Evolutionary conservation across 2,113 vertebrate species (phyloP), one percentile per base, ranked within the genome.

Genomic region (Hydrochoerus hydrochaeris): DNA sequence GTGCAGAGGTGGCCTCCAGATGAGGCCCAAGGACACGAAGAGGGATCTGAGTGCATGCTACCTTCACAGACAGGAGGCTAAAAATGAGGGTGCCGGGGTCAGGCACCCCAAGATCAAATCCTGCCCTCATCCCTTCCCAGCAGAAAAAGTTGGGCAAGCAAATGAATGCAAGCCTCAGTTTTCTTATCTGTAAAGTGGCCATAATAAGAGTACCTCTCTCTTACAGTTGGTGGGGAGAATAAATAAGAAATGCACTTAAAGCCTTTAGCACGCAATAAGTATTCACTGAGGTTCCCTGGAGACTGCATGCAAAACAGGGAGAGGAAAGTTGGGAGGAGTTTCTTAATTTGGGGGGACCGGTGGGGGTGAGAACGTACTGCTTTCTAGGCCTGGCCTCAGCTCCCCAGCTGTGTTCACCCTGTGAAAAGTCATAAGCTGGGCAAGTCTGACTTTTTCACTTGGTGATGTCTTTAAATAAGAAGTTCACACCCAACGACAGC

Each of bases 41-140:
- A 60, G 30, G 78, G 71, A 38, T 32, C n/a, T 2, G 17, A 73
- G 41, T 0, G 1, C 1, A 0, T 1, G 7, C 17, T n/a, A 8
- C 14, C 28, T 52, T 63, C 52, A 65, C 89, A 65, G 30, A 16
- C 35, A 38, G 30, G 52, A 91, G 58, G 65, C n/a, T 60, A 62
- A 44, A 24, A 38, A 62, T 46, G 3, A 6, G 49, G 77, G 57
- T 5, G 0, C 35, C 35, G 38, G 65, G 62, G 13, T 19, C 38
- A 44, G 35, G 44, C 3, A 30, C 13, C 32, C 46, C 71, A 22
- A 3, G 32, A 88, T 94, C 82, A 85, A 90, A 82, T 71, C 38
- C 85, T 58, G 49, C 10, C 17, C 85, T 57, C 28, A 35, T 35
- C 63, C 30, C 13, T 82, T 3, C 35, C 11, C 77, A 46, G 89